These are phyloP conservation scores for Pogonognathellus flavescens DNA, from an alignment of 1,140 invertebrate species.

Conservation along the genomic window DNA sequence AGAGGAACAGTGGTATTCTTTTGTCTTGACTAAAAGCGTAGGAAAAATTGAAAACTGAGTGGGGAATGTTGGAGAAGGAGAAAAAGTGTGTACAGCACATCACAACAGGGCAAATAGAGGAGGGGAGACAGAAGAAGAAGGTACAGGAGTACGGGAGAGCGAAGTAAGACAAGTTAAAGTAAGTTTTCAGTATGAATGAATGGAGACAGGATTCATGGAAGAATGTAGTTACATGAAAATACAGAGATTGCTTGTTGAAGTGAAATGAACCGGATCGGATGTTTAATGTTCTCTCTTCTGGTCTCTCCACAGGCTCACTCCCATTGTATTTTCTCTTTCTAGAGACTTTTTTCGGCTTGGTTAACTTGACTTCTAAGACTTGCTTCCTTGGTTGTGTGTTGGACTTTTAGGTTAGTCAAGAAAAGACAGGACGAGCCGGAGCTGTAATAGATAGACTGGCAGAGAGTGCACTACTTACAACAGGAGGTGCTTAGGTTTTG, in stretches of 20 bases:
- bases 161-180: not conserved
- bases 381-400: constrained; percentile 3
- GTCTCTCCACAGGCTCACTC: constrained; percentile 48
- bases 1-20: not conserved
- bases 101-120: not conserved
- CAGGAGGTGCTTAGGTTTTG: no score
- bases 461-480: no score
- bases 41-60: not conserved
- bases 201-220: constrained; percentile 52
- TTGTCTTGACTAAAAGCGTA: constrained; percentile 6
- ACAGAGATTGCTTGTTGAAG: constrained; percentile 52
- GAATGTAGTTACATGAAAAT: constrained; percentile 44
- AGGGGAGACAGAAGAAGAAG: not conserved
- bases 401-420: constrained; percentile 20
- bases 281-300: constrained; percentile 38
- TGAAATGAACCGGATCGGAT: constrained; percentile 51
- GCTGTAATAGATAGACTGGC: not conserved
- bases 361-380: constrained; percentile 47
- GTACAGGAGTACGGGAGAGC: not conserved
- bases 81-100: not conserved
- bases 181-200: constrained; percentile 49
- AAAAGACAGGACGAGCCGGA: not conserved
- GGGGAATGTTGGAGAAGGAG: not conserved
- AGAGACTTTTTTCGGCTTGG: constrained; percentile 46
- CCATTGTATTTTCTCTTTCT: constrained; percentile 41